Conservation (phyloP, 2,888 invertebrate genomes). For the Andrena bucephala region DNA sequence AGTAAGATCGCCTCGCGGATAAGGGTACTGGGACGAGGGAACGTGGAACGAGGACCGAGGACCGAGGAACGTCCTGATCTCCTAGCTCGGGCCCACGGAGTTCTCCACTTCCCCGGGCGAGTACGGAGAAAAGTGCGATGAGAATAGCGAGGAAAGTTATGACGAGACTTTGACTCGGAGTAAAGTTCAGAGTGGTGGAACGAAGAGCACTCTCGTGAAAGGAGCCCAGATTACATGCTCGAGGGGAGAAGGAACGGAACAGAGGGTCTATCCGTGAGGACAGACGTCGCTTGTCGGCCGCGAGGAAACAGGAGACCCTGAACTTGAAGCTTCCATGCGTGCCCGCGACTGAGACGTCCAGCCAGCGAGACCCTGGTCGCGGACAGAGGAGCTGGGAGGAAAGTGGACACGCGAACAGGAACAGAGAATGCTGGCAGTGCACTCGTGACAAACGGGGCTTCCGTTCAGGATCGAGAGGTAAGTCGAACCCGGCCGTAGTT, state of each 20-base stretch:
- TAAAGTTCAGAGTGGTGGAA: slow-evolving; percentile 1
- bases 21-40: background rate
- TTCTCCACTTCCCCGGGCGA: background rate
- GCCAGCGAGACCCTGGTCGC: slow-evolving; percentile 16
- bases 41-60: background rate
- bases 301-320: slow-evolving; percentile 20
- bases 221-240: slow-evolving; percentile 33
- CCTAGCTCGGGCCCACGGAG: background rate
- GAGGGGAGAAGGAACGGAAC: background rate
- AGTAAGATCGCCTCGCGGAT: background rate
- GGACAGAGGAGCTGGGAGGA: background rate
- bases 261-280: background rate
- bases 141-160: slow-evolving; percentile 11
- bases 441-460: slow-evolving; percentile 79
- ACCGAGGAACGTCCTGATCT: background rate
- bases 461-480: slow-evolving; percentile 76
- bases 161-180: slow-evolving; percentile 5
- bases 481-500: slow-evolving; percentile 37
- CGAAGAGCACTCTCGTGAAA: slow-evolving; percentile 21
- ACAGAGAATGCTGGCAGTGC: slow-evolving; percentile 74
- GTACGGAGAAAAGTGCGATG: slow-evolving; percentile 2
- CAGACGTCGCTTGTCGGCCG: background rate
- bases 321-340: slow-evolving; percentile 34
- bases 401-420: slow-evolving; percentile 33
- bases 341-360: slow-evolving; percentile 9